Percentiles rank a stretch among this genome's conserved stretches.
Evolutionary conservation across 2,113 vertebrate genomes (phyloP).

Genomic region (Geococcyx californianus): DNA sequence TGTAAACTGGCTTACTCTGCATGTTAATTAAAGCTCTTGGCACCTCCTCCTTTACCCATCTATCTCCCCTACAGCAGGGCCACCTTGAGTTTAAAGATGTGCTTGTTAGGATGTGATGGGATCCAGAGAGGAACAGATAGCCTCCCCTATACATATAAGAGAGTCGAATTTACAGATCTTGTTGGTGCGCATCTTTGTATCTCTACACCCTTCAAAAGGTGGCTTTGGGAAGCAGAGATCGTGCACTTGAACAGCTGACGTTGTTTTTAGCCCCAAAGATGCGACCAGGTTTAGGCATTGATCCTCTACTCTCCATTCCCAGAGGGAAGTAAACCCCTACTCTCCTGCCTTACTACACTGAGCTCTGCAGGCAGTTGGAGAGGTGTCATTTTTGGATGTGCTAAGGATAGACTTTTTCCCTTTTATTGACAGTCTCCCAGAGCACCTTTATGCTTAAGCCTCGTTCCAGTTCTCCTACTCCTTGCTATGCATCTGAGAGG

Average conservation of each 20-base stretch:
- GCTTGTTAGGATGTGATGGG: slow-evolving; percentile 11
- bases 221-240: background rate
- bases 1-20: slow-evolving; percentile 1
- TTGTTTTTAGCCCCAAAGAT: background rate
- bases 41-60: slow-evolving; percentile 8
- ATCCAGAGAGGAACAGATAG: background rate
- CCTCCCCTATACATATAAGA: background rate
- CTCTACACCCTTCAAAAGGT: background rate
- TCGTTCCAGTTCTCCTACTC: background rate
- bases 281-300: background rate
- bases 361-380: background rate
- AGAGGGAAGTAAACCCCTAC: background rate
- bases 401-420: background rate
- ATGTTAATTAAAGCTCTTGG: slow-evolving; percentile 30
- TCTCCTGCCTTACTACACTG: background rate
- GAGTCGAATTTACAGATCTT: background rate
- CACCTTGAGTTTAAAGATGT: slow-evolving; percentile 57
- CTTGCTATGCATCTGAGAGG: background rate
- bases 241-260: background rate
- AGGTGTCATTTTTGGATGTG: background rate
- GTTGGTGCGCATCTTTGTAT: background rate
- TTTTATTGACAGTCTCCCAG: background rate
- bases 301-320: background rate
- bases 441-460: background rate
- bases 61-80: slow-evolving; percentile 17